Evolutionary conservation across 2,113 vertebrate species (phyloP).

Genomic region (Chionomys nivalis): DNA sequence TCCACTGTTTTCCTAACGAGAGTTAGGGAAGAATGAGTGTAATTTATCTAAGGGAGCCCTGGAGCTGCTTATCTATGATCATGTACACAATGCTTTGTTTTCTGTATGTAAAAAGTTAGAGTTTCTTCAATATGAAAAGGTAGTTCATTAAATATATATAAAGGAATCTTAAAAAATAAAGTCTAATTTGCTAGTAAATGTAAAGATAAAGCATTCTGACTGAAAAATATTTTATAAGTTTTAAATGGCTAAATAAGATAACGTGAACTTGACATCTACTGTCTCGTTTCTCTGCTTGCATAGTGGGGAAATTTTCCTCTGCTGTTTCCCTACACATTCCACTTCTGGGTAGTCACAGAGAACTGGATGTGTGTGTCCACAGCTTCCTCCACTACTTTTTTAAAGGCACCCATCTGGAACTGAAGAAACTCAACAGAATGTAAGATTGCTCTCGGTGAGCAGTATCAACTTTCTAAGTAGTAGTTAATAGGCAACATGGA

Average conservation of each 20-base stretch:
- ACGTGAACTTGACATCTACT: not conserved
- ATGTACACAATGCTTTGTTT: not conserved
- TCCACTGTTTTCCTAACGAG: conserved; percentile 37
- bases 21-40: conserved; percentile 19
- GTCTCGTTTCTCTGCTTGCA: not conserved
- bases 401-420: not conserved
- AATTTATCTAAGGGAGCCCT: not conserved
- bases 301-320: not conserved
- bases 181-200: conserved; percentile 42
- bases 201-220: conserved; percentile 1
- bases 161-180: conserved; percentile 2
- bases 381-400: not conserved
- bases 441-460: not conserved
- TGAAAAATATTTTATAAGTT: conserved; percentile 17
- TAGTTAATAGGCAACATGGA: not conserved
- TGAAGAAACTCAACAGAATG: not conserved
- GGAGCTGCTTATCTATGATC: not conserved
- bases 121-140: conserved; percentile 7
- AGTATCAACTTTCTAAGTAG: not conserved
- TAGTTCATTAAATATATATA: not conserved
- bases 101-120: not conserved
- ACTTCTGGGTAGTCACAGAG: not conserved
- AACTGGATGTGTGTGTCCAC: not conserved
- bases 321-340: not conserved
- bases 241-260: not conserved